Evolutionary conservation across 2,888 invertebrate genomes (phyloP).

Genomic region (Catocala nupta): DNA sequence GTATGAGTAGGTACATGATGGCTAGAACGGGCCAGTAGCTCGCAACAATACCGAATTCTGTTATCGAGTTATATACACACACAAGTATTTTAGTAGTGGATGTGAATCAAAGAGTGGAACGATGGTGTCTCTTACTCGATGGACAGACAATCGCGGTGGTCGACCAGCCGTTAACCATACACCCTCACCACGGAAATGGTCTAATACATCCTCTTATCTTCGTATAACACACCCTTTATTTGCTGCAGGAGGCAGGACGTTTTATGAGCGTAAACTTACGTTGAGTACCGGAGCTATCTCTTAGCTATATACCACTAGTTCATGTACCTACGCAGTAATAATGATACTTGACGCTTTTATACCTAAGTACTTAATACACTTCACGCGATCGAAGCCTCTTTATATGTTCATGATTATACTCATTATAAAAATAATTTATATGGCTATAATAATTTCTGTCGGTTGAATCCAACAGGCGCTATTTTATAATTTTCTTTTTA

Average conservation of each 20-base stretch:
- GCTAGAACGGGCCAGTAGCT: conserved; percentile 19
- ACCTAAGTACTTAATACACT: neutral
- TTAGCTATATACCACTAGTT: conserved; percentile 12
- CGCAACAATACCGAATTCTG: conserved; percentile 19
- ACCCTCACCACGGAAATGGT: conserved; percentile 30
- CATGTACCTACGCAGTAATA: neutral
- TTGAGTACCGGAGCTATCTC: conserved; percentile 26
- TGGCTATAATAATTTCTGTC: neutral
- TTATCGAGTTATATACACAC: conserved; percentile 10
- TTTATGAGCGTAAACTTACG: conserved; percentile 40
- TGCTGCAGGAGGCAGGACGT: conserved; percentile 22
- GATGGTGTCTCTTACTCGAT: conserved; percentile 18
- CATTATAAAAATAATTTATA: too few relatives aligned
- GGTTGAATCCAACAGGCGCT: neutral
- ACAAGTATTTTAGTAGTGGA: neutral
- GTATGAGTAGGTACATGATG: conserved; percentile 6
- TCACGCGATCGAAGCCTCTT: neutral
- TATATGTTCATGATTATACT: neutral
- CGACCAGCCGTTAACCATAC: conserved; percentile 45
- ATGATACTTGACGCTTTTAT: conserved; percentile 20
- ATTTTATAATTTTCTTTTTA: neutral
- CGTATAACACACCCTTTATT: conserved; percentile 40
- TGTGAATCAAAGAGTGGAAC: conserved; percentile 10
- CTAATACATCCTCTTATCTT: conserved; percentile 34
- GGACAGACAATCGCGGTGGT: conserved; percentile 31